These are phyloP conservation scores for Leptura quadrifasciata DNA, from an alignment of 2,888 invertebrate genomes.

Conservation along the genomic window DNA sequence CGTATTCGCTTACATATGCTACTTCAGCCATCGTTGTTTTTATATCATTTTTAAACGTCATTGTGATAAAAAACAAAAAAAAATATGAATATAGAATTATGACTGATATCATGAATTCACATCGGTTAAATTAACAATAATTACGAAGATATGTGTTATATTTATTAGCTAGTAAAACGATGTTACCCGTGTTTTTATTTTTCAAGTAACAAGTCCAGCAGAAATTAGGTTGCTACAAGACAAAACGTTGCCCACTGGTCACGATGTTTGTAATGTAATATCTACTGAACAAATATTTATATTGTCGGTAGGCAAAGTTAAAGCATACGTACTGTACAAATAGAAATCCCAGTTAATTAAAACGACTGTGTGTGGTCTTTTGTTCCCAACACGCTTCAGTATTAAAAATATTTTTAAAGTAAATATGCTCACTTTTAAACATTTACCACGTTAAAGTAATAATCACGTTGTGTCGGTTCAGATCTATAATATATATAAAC, in stretches of 20 bases:
- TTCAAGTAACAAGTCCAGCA: neutral
- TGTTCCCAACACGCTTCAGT: neutral
- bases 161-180: too few species aligned
- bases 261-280: neutral
- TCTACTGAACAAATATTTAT: neutral
- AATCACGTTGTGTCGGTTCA: neutral
- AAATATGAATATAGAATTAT: too few species aligned
- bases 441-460: neutral
- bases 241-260: neutral
- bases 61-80: too few species aligned
- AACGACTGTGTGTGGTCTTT: conserved; percentile 3
- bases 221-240: neutral
- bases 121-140: too few species aligned
- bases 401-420: conserved; percentile 1
- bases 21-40: too few species aligned
- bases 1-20: too few species aligned
- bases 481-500: neutral
- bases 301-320: conserved; percentile 2
- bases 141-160: too few species aligned
- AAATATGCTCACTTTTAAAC: neutral
- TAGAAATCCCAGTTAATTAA: neutral
- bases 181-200: neutral
- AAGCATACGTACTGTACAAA: conserved; percentile 7
- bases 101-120: too few species aligned
- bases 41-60: too few species aligned